These are phyloP conservation scores for Myotis myotis DNA, from an alignment of 2,797 vertebrate genomes.

Conservation along the genomic window DNA sequence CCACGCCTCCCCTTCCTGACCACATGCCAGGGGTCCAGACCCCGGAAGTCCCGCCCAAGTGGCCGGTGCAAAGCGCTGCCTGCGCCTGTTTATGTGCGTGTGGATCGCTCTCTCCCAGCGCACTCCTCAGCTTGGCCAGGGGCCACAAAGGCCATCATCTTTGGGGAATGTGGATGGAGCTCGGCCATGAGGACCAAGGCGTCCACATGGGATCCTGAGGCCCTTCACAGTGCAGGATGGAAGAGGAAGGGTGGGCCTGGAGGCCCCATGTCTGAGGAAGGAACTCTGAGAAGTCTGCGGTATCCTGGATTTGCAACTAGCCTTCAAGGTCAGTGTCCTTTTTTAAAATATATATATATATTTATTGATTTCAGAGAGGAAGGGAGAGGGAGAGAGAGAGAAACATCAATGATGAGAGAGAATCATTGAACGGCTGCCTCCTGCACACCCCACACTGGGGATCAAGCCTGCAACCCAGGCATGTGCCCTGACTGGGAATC, in stretches of 20 bases:
- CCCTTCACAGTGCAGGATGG: too few species aligned
- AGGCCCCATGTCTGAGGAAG: background rate
- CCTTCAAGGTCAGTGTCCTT: background rate
- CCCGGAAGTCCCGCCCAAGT: background rate
- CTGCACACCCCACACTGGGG: too few species aligned
- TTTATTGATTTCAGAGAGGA: too few species aligned
- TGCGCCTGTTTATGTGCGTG: fast-evolving
- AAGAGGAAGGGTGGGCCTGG: background rate
- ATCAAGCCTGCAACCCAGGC: too few species aligned
- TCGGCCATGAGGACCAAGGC: background rate
- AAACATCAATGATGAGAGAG: too few species aligned
- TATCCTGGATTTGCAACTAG: background rate
- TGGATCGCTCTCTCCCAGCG: fast-evolving
- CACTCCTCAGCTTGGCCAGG: too few species aligned
- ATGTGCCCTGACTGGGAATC: too few species aligned
- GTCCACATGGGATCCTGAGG: background rate
- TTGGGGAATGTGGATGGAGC: background rate
- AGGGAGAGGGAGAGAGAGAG: too few species aligned
- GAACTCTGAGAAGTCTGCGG: background rate
- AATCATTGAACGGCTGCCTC: too few species aligned
- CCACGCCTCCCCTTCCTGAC: background rate
- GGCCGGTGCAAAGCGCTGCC: background rate
- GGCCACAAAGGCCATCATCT: background rate
- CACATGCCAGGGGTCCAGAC: background rate
- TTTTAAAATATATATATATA: too few species aligned